phyloP scores from a whole-genome alignment of 2,113 vertebrate species.

The Solea senegalensis region DNA sequence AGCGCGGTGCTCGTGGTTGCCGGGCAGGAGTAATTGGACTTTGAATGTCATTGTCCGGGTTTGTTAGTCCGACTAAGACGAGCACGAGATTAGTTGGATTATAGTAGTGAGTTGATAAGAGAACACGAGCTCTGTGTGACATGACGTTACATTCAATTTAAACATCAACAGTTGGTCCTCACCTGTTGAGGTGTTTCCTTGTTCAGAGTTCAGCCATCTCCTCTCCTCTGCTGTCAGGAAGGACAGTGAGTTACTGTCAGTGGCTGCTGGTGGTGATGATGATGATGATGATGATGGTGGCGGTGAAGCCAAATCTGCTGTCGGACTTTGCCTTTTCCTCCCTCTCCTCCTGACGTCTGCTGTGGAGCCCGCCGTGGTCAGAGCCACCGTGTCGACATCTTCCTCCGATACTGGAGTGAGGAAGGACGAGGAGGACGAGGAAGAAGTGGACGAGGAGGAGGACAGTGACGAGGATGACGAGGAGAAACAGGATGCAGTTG shows the following conservation, averaged over 20 bases:
- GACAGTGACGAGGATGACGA: constrained; percentile 3
- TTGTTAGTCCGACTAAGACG: too few species aligned
- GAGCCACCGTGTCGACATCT: background rate
- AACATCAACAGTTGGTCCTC: background rate
- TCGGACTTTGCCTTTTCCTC: background rate
- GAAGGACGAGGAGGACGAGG: constrained; percentile 19
- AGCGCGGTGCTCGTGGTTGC: too few species aligned
- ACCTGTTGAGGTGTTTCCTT: constrained; percentile 19
- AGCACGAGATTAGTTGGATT: too few species aligned
- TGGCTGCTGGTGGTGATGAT: background rate
- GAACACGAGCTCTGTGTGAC: background rate
- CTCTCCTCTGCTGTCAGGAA: constrained; percentile 64
- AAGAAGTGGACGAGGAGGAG: background rate
- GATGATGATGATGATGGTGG: fast-evolving
- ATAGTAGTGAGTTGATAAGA: too few species aligned
- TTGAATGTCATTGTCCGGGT: too few species aligned
- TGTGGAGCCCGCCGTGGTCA: background rate
- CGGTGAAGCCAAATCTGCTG: fast-evolving
- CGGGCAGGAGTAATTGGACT: too few species aligned
- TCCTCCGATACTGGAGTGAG: constrained; percentile 29
- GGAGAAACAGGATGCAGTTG: background rate
- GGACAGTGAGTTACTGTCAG: constrained; percentile 29
- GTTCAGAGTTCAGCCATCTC: constrained; percentile 49
- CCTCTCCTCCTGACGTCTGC: background rate
- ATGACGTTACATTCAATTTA: background rate